Evolutionary conservation across 2,113 vertebrate genomes (phyloP), one percentile per base, ranked within the genome.

Genomic region (Crotalus viridis): DNA sequence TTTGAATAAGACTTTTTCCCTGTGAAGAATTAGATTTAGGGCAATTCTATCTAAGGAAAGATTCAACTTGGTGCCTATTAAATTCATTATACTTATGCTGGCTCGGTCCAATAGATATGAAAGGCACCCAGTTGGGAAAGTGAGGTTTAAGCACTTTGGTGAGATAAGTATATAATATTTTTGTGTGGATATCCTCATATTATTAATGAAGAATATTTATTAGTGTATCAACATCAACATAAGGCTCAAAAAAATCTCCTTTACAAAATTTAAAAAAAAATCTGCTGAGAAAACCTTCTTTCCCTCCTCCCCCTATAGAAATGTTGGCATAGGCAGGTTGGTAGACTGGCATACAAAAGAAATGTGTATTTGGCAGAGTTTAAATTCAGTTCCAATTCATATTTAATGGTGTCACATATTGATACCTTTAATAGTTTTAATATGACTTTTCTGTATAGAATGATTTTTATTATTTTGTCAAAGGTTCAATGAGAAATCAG

Each of bases 111-210:
- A 81, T 17, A 43, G 3, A 43, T 81, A 21, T 43, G 74, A 81
- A 81, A 81, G 33, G 15, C 33, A 39, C n/a, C 33, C 33, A 81
- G n/a, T 33, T 81, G n/a, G 69, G n/a, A 33, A 81, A 39, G 69
- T 81, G 69, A 93, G 93, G 96, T 96, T 97, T 97, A 94, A 92
- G 89, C 46, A 69, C 87, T 93, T 55, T 95, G 89, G 93, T 93
- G 94, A 95, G 85, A 93, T 95, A 94, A 97, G 88, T 17, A 39
- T 85, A 95, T 91, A 93, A 94, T 97, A 96, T 59, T 95, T 95
- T 94, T 96, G 91, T 94, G 96, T 93, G 39, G 94, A 93, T 59
- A 95, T 90, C 33, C 91, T 90, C 91, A 15, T 89, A 90, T 93
- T 94, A 64, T 92, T 95, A 96, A 93, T 3, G 93, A 33, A 91